These are phyloP conservation scores for Aricia agestis DNA, from an alignment of 1,140 invertebrate genomes.

Conservation along the genomic window DNA sequence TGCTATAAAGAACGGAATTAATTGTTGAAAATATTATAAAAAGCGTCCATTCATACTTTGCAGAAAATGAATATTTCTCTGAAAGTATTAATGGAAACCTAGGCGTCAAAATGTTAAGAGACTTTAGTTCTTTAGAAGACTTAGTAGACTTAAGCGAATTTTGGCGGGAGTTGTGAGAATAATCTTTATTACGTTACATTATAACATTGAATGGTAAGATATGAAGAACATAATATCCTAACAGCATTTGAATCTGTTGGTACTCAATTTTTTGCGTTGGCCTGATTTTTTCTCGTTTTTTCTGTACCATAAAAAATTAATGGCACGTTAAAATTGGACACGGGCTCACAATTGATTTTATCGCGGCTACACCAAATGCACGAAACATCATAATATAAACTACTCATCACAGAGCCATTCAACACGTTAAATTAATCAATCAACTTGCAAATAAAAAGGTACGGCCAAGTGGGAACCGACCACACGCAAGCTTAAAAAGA, in stretches of 20 bases:
- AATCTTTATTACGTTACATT: no score
- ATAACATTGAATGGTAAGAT: no score
- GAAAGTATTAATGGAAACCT: background rate
- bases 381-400: background rate
- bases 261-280: background rate
- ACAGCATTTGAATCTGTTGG: no score
- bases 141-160: no score
- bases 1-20: background rate
- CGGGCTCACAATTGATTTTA: background rate
- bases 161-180: no score
- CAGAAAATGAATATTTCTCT: background rate
- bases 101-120: no score
- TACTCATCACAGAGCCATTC: background rate
- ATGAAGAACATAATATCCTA: no score
- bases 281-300: background rate
- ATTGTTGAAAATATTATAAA: background rate
- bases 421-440: slow-evolving; percentile 1
- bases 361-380: background rate
- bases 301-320: background rate
- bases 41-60: no score
- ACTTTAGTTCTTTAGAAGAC: no score
- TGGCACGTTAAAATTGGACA: background rate
- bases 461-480: background rate
- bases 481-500: background rate
- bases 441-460: background rate